Percentiles rank a stretch among this genome's conserved stretches.
Conservation (phyloP, 2,888 invertebrate genomes). For the Ernsta delagoae region DNA sequence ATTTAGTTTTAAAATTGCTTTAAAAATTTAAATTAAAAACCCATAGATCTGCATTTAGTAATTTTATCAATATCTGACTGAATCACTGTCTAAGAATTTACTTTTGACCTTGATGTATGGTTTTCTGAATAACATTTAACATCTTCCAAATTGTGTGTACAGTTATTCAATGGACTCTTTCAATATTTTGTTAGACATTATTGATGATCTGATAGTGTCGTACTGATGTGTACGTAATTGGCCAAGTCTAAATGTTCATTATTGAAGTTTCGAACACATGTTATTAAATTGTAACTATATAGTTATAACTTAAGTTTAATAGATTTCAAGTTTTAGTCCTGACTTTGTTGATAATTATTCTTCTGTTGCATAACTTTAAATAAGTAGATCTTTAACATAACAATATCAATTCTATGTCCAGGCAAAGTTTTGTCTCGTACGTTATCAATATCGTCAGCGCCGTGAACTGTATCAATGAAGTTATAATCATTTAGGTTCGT, state of each 20-base stretch:
- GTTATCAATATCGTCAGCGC: background rate
- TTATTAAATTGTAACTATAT: background rate
- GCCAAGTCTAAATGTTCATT: background rate
- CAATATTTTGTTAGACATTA: no score
- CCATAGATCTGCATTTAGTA: slow-evolving; percentile 14
- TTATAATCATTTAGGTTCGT: slow-evolving; percentile 13
- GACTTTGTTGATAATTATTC: background rate
- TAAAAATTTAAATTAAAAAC: background rate
- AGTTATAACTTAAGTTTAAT: background rate
- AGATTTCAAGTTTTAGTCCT: background rate
- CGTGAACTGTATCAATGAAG: slow-evolving; percentile 9
- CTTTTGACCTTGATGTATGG: background rate
- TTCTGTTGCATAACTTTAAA: background rate
- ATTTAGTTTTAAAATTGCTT: background rate
- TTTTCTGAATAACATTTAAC: background rate
- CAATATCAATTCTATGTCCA: no score
- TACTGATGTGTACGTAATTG: background rate
- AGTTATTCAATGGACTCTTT: no score
- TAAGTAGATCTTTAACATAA: no score
- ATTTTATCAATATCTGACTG: background rate
- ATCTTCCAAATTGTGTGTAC: background rate
- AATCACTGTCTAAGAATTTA: background rate
- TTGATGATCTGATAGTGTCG: no score
- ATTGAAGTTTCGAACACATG: background rate
- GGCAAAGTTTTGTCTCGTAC: background rate